These are phyloP conservation scores for Syndactyla subalaris DNA, from an alignment of 2,797 vertebrate species.

Conservation along the genomic window DNA sequence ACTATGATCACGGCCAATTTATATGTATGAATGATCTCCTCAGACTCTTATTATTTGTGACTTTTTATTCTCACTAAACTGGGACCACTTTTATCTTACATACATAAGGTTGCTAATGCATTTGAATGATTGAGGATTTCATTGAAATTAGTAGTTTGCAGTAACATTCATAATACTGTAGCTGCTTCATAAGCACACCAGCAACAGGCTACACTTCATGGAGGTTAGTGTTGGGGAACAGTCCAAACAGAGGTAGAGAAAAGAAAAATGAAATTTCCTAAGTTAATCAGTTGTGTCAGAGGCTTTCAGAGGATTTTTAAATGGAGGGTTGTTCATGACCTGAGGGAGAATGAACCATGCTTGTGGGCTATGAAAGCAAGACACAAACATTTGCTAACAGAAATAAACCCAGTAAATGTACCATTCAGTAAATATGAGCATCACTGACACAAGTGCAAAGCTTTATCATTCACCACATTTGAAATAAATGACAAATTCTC, in stretches of 20 bases:
- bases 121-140: neutral
- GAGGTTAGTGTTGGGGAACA: neutral
- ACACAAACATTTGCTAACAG: neutral
- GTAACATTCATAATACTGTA: neutral
- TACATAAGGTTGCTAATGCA: neutral
- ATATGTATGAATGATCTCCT: neutral
- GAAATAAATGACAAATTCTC: neutral
- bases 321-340: neutral
- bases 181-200: neutral
- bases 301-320: neutral
- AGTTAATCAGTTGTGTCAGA: neutral
- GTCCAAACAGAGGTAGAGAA: neutral
- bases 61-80: neutral
- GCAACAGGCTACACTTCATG: neutral
- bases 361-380: neutral
- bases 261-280: neutral
- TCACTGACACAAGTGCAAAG: neutral
- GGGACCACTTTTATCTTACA: neutral
- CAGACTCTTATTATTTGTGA: neutral
- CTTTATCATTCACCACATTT: neutral
- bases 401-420: neutral
- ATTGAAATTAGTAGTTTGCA: neutral
- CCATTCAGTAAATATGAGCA: neutral
- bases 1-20: neutral
- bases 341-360: neutral